phyloP scores from a whole-genome alignment of 1,140 invertebrate species.

The Mylabris phalerata region DNA sequence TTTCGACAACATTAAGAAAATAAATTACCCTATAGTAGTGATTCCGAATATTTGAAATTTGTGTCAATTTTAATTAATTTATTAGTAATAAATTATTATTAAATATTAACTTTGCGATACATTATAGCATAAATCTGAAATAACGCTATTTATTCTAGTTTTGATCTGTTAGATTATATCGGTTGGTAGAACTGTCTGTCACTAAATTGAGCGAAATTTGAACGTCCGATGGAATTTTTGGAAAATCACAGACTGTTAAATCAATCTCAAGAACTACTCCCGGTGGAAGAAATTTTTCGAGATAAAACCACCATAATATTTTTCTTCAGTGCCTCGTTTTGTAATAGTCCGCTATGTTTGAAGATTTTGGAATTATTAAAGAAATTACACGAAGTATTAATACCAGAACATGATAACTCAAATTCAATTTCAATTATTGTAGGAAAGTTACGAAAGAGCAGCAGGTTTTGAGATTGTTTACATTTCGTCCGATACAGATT shows the following conservation, averaged over 20 bases:
- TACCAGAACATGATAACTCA: not conserved
- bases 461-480: slow-evolving; percentile 24
- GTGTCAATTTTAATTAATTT: slow-evolving; percentile 5
- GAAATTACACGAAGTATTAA: slow-evolving; percentile 20
- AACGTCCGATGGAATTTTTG: not conserved
- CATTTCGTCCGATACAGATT: slow-evolving; percentile 20
- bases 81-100: not conserved
- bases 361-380: slow-evolving; percentile 23
- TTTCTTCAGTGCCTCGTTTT: slow-evolving; percentile 21
- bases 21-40: too few relatives aligned
- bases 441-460: slow-evolving; percentile 5
- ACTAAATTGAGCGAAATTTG: too few relatives aligned
- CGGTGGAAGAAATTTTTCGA: slow-evolving; percentile 16
- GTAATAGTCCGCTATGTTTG: slow-evolving; percentile 14
- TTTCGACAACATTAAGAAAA: too few relatives aligned
- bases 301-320: slow-evolving; percentile 18
- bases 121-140: too few relatives aligned
- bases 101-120: too few relatives aligned
- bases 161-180: too few relatives aligned
- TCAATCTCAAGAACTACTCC: slow-evolving; percentile 6
- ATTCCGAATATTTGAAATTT: not conserved
- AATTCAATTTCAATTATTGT: slow-evolving; percentile 2
- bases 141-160: too few relatives aligned
- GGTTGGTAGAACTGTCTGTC: too few relatives aligned
- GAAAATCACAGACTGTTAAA: slow-evolving; percentile 6